Evolutionary conservation across 2,113 vertebrate species (phyloP), one percentile per base, ranked within the genome.

Genomic region (Hylia prasina): DNA sequence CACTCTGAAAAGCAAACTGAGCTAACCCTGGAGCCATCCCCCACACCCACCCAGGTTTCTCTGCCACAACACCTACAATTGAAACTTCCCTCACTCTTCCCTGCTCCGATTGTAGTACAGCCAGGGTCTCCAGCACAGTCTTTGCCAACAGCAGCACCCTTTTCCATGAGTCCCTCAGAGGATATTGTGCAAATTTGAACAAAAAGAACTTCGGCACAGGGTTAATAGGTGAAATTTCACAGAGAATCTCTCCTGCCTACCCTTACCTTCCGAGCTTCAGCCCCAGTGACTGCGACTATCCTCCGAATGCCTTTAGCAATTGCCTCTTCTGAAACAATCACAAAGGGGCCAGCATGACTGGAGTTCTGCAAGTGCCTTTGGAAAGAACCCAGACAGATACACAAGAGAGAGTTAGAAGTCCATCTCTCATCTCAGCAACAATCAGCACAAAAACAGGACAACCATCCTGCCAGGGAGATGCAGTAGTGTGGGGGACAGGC

Each of bases 291-390:
- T 3, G 99, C 99, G 50, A 99, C 99, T 71, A 99, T 99, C 91
- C 99, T 99, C 60, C 99, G 98, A 97, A 99, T 99, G 86, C 99
- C 99, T 96, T 99, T 99, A 83, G 99, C 99, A 91, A 99, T 99
- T 37, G 99, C 99, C 97, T 99, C 99, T 96, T 99, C 99, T 0
- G 99, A 99, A 91, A 99, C 99, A 37, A 99, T 99, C 96, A 99
- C 99, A 80, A 99, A 99, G 17, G 98, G 98, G 10, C 98, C 98
- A 5, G 98, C 98, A 0, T 99, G 99, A 94, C 97, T 89, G 0
- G 99, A 99, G 97, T 99, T 99, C 97, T 96, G 98, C 94, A 99
- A 97, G 94, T 99, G 99, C 93, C 99, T 99, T 96, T 73, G 45
- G 89, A 93, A 73, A 96, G 72, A 96, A 89, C n/a, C 66, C 87